Evolutionary conservation across 1,140 invertebrate genomes (phyloP), one percentile per base, ranked within the genome.

Genomic region (Ceratina japonica): DNA sequence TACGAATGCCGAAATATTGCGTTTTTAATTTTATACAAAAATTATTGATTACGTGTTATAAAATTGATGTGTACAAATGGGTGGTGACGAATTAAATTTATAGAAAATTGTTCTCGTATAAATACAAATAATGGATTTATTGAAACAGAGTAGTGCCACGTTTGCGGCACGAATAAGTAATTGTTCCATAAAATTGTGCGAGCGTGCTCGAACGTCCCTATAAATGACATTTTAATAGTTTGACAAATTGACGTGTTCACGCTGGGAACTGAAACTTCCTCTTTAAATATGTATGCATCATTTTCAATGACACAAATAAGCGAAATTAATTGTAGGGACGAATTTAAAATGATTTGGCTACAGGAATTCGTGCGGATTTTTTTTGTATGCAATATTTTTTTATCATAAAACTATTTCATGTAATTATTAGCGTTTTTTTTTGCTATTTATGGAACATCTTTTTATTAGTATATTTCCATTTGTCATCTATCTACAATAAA

Each of bases 31-130:
- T 69, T 69, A 15, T 22, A 44, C 7, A 22, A 71, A 7, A 44
- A 24, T 1, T 31, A 31, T 44, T 44, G 37, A 44, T 44, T 44
- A 44, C 20, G 16, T 58, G 2, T 4, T 62, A n/a, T n/a, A 12
- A 16, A 8, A 22, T 37, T 16, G 22, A 3, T 18, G 13, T 5
- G 44, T 31, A n/a, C 1, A 16, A 64, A 59, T 65, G 71, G 71
- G 76, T 79, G 70, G 70, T 79, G 62, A 79, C 76, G 75, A 24
- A 64, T 8, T 31, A 4, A 27, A 10, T 2, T 70, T 71, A 10
- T 20, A 59, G 4, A 16, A 31, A 49, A 63, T 20, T 20, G 2
- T 2, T 10, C 37, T 44, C 10, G 37, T 44, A 44, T 44, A 2
- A 8, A 10, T 44, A 44, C 5, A 44, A 44, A 44, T 44, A 44